These are phyloP conservation scores for Micropterix aruncella DNA, from an alignment of 2,888 invertebrate genomes.

Conservation along the genomic window DNA sequence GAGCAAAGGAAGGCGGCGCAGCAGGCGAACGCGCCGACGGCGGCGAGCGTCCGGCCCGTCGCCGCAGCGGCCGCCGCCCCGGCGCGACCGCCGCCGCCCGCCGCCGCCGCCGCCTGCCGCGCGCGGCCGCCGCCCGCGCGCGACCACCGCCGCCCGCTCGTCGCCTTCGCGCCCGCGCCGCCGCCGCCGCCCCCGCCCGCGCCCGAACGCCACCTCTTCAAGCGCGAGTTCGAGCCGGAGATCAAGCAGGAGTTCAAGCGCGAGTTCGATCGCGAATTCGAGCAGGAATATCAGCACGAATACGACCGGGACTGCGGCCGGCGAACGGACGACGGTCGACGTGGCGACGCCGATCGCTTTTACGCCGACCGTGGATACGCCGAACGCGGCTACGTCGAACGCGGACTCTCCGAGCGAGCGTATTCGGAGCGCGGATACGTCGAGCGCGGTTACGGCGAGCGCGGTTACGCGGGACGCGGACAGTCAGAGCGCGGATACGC, in stretches of 20 bases:
- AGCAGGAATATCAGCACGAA: conserved; percentile 18
- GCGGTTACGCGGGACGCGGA: conserved; percentile 22
- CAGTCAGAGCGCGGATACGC: too few species aligned
- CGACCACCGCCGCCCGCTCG: too few species aligned
- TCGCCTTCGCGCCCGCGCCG: too few species aligned
- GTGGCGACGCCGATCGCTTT: conserved; percentile 12
- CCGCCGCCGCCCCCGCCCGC: too few species aligned
- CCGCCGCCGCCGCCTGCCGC: conserved; percentile 4
- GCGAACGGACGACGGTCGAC: conserved; percentile 14
- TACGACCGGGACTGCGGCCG: conserved; percentile 23
- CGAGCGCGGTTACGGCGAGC: conserved; percentile 24
- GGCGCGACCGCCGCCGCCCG: conserved; percentile 12
- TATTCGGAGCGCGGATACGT: conserved; percentile 19
- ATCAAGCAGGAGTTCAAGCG: too few species aligned
- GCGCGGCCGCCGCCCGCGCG: not conserved
- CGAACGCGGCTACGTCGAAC: conserved; percentile 7
- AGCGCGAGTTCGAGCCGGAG: conserved; percentile 22
- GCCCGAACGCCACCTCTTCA: not conserved
- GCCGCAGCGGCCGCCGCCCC: conserved; percentile 12
- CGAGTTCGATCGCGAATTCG: conserved; percentile 13
- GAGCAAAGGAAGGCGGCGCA: conserved; percentile 23
- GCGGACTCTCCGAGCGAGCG: conserved; percentile 12
- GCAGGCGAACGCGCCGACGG: conserved; percentile 9
- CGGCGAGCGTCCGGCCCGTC: conserved; percentile 8
- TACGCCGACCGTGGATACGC: conserved; percentile 17